Evolutionary conservation across 2,888 invertebrate genomes (phyloP), one percentile per base, ranked within the genome.

Genomic region (Dynastes tityus): DNA sequence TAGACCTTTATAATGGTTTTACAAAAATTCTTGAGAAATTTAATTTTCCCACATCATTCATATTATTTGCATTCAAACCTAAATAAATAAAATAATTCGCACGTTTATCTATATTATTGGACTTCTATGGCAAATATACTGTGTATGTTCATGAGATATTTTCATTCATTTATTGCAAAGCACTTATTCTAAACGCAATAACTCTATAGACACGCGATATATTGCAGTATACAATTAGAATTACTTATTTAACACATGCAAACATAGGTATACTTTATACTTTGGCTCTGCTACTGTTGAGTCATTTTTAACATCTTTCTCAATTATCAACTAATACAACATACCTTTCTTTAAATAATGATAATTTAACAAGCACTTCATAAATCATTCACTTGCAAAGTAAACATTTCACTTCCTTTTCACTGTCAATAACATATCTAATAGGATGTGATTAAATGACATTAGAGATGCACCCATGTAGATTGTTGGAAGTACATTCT

Each of bases 341-440:
- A 29, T 29, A 22, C 8, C 29, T 61, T 61, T 29, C 61, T 16
- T 58, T 8, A 61, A 27, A 6, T 61, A 29, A 11, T 61, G 29
- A 29, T 0, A 29, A 29, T 61, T 61, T 61, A 61, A 5, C 29
- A 63, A 11, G 32, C 32, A 29, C 27, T 32, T 63, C 29, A 29
- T 63, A 63, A 63, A 9, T 2, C 29, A 63, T 11, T 2, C 29
- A 63, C 27, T 63, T 11, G 13, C 32, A 63, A 63, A 63, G 27
- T n/a, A 63, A 63, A 63, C 63, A 63, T 63, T 63, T 63, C 32
- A 32, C 63, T 63, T 63, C 13, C 63, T 32, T 63, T 63, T 63
- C 63, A 63, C 63, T 13, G 32, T 58, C 55, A 9, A 22, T 32
- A 27, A 63, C 13, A 32, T 63, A 29, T 63, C 29, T 63, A 63